Base-by-base conservation (phyloP, 2,797 vertebrate genomes). In the Acanthurus leucopareius region DNA sequence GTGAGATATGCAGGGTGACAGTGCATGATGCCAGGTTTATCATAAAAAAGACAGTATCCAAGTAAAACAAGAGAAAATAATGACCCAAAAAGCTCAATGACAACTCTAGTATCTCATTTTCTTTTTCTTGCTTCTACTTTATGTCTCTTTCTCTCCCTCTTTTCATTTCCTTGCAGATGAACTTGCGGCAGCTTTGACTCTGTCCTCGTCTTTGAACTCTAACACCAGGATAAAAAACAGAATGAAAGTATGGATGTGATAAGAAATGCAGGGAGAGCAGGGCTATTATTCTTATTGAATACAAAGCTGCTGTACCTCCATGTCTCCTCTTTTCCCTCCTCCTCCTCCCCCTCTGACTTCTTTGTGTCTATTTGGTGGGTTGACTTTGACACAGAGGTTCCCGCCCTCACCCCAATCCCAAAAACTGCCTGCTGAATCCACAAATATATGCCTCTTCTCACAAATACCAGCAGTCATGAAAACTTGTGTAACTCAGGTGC, bases 221-320 rank as follows among this genome's bases (percentile, higher is more conserved):
- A 86, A 85, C 70, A 77, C 62, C 58, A 19, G 63, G 54, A 84
- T 85, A 35, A 44, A 86, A 52, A 63, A 53, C 66, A 59, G 58
- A 82, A 75, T 77, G 57, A 72, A 75, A 80, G 77, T 14, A 10
- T 58, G 62, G 75, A 74, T 72, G 48, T 71, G 71, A 83, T 73
- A 73, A 67, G 57, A 81, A 54, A 69, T 40, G 44, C 38, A 20
- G 52, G 2, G 52, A 67, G 65, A 59, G 75, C 51, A 13, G 20
- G 44, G 51, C 67, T 66, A 9, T 56, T 13, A 38, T 40, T 73
- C 53, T 72, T 85, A 82, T 80, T 84, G 62, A 88, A 80, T 54
- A 59, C 64, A 70, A 53, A 80, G 70, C 80, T 48, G 58, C 64
- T 72, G 40, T 59, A 22, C 49, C 54, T 48, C 52, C 38, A 13